These are phyloP conservation scores for Pangasius sanitwongsei DNA, from an alignment of 2,797 vertebrate genomes.

Conservation along the genomic window DNA sequence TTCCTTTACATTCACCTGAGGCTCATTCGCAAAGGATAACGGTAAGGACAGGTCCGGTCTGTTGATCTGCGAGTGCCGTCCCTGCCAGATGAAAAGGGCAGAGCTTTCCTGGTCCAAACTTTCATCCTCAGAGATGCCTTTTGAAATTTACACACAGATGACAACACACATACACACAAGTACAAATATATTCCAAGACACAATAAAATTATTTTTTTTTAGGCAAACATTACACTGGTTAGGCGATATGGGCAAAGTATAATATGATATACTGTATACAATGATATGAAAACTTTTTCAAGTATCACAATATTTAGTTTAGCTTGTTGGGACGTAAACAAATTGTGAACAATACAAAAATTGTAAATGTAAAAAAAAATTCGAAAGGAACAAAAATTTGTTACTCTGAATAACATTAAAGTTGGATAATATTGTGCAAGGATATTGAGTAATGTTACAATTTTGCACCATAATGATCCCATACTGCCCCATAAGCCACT, in stretches of 20 bases:
- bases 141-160: background rate
- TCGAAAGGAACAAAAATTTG: too few relatives aligned
- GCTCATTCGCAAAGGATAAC: conserved; percentile 65
- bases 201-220: background rate
- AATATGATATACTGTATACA: background rate
- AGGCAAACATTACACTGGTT: background rate
- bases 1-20: conserved; percentile 73
- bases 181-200: background rate
- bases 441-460: background rate
- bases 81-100: conserved; percentile 77
- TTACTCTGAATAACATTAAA: background rate
- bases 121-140: conserved; percentile 50
- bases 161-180: background rate
- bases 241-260: background rate
- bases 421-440: background rate
- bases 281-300: background rate
- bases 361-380: background rate
- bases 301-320: background rate
- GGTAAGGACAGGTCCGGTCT: conserved; percentile 70
- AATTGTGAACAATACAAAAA: background rate
- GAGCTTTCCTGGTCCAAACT: conserved; percentile 56
- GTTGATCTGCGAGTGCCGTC: conserved; percentile 67
- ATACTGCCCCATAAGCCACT: background rate
- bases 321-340: background rate
- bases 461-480: background rate